Conservation (phyloP, 35 echinoderm and acorn worm species). For the Ophioderma brevispina region DNA sequence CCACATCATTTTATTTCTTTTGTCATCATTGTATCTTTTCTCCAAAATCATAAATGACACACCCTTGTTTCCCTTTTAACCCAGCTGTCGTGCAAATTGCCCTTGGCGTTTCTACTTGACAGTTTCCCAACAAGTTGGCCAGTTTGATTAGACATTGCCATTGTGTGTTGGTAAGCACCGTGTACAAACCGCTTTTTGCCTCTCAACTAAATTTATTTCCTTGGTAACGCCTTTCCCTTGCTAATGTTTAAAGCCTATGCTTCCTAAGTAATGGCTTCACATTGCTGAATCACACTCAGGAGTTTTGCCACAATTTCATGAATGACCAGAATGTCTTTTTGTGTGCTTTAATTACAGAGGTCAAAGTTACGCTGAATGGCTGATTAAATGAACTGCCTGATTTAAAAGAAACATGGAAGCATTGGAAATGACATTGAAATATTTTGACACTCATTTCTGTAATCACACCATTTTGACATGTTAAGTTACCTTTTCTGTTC, state of each 20-base stretch:
- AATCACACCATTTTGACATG: too few species aligned
- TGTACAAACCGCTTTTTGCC: conserved; percentile 59
- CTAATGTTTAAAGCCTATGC: conserved; percentile 62
- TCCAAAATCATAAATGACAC: conserved; percentile 63
- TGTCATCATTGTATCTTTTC: conserved; percentile 48
- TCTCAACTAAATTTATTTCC: conserved; percentile 51
- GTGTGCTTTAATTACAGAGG: background rate
- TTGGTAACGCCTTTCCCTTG: conserved; percentile 21
- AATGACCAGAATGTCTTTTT: conserved; percentile 43
- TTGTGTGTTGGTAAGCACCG: conserved; percentile 46
- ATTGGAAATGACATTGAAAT: too few species aligned
- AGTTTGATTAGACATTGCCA: conserved; percentile 41
- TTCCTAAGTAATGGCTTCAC: conserved; percentile 21
- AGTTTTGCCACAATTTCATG: conserved; percentile 23
- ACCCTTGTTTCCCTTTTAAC: conserved; percentile 56
- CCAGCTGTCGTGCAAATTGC: too few species aligned
- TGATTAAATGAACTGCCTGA: too few species aligned
- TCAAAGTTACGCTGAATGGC: too few species aligned
- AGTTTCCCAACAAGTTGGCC: conserved; percentile 27
- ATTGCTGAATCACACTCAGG: conserved; percentile 17
- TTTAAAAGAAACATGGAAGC: too few species aligned
- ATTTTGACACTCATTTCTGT: too few species aligned
- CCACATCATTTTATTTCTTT: background rate
- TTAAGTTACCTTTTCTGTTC: too few species aligned
- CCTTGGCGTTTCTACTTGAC: conserved; percentile 67